phyloP scores from a whole-genome alignment of 2,888 invertebrate genomes.

The Leptarthrus brevirostris region DNA sequence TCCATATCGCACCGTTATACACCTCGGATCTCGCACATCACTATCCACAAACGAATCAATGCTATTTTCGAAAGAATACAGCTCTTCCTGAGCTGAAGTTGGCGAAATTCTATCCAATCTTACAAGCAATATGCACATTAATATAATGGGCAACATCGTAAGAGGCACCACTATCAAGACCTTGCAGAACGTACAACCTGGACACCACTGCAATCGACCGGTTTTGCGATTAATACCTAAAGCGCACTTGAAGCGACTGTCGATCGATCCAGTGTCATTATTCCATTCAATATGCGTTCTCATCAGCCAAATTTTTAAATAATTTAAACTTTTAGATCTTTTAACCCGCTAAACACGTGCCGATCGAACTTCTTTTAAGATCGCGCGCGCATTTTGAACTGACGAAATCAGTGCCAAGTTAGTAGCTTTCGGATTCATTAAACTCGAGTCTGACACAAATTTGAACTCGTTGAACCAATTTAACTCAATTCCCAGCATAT shows the following conservation, averaged over 20 bases:
- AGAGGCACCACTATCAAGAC: conserved; percentile 65
- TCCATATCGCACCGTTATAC: conserved; percentile 61
- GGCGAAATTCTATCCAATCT: conserved; percentile 59
- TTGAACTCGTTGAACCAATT: conserved; percentile 59
- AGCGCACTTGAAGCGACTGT: conserved; percentile 54
- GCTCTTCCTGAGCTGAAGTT: not conserved
- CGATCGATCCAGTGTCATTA: conserved; percentile 54
- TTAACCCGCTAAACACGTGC: too few relatives aligned
- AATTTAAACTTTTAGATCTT: not conserved
- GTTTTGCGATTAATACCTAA: conserved; percentile 64
- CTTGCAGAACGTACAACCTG: conserved; percentile 65
- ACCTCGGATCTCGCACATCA: conserved; percentile 58
- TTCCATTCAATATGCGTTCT: conserved; percentile 43
- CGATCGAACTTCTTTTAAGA: not conserved
- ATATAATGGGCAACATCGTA: conserved; percentile 64
- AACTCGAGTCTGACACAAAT: conserved; percentile 56
- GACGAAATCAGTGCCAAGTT: conserved; percentile 37
- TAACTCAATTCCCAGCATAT: conserved; percentile 56
- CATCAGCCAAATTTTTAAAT: conserved; percentile 24
- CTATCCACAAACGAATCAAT: conserved; percentile 1
- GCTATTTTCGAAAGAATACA: conserved; percentile 7
- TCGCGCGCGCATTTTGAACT: conserved; percentile 35
- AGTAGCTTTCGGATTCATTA: not conserved
- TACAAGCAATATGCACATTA: conserved; percentile 62
- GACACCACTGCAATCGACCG: conserved; percentile 67